phyloP scores from a whole-genome alignment of 1,140 invertebrate genomes.

The Drosophila saltans region DNA sequence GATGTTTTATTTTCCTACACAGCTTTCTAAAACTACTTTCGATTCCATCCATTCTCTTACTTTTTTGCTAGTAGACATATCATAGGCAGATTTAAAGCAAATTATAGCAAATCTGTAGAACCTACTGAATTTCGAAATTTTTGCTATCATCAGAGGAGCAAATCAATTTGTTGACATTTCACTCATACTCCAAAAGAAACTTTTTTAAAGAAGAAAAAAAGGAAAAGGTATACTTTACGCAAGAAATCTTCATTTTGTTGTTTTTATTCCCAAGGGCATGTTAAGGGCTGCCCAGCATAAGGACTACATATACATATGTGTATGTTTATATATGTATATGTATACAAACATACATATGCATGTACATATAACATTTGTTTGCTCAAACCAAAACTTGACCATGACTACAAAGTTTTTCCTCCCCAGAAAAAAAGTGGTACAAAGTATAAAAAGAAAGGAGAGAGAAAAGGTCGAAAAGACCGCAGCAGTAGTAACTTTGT shows the following conservation, averaged over 20 bases:
- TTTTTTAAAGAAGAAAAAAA: neutral
- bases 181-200: neutral
- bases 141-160: neutral
- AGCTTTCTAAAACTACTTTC: too few relatives aligned
- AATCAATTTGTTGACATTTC: slow-evolving; percentile 8
- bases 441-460: slow-evolving; percentile 32
- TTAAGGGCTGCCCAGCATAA: slow-evolving; percentile 13
- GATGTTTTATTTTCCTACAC: too few relatives aligned
- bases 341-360: neutral
- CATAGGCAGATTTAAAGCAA: too few relatives aligned
- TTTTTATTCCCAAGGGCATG: slow-evolving; percentile 5
- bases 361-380: slow-evolving; percentile 22
- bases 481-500: slow-evolving; percentile 59
- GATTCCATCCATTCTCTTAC: too few relatives aligned
- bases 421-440: slow-evolving; percentile 17
- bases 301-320: neutral
- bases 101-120: too few relatives aligned
- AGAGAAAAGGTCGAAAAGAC: slow-evolving; percentile 3
- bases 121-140: neutral
- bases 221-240: slow-evolving; percentile 1
- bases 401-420: slow-evolving; percentile 55
- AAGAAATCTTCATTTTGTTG: slow-evolving; percentile 13
- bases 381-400: slow-evolving; percentile 41
- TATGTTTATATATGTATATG: neutral
- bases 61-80: too few relatives aligned